phyloP scores from a whole-genome alignment of 2,113 vertebrate species.

The zebrafish (Danio rerio) region DNA sequence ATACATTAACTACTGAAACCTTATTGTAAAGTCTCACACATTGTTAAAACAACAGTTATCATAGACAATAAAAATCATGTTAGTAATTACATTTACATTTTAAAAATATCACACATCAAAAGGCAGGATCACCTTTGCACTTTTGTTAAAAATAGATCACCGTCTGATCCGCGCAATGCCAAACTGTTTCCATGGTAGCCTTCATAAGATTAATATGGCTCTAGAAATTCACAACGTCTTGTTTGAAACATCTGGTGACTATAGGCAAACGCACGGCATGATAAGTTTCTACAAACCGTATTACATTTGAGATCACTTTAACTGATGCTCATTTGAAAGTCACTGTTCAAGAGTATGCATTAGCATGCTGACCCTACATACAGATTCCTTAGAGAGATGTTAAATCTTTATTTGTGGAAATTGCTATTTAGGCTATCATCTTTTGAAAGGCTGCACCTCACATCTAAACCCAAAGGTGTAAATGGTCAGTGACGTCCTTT shows the following conservation, averaged over 20 bases:
- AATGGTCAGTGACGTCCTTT: too few species aligned
- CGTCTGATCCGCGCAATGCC: conserved; percentile 56
- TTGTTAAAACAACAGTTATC: too few species aligned
- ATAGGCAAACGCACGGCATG: not conserved
- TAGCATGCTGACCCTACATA: conserved; percentile 7
- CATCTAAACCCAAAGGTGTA: too few species aligned
- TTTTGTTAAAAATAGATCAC: conserved; percentile 57
- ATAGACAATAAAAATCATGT: too few species aligned
- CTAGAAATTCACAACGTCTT: conserved; percentile 40
- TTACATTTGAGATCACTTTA: conserved; percentile 26
- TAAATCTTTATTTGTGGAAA: not conserved
- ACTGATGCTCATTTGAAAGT: not conserved
- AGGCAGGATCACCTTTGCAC: conserved; percentile 50
- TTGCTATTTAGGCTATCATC: not conserved
- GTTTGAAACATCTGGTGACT: conserved; percentile 49
- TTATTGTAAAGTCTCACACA: too few species aligned
- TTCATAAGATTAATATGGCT: conserved; percentile 60
- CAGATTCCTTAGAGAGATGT: not conserved
- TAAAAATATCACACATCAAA: conserved; percentile 16
- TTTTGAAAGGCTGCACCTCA: too few species aligned
- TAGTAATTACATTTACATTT: not conserved
- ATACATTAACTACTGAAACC: too few species aligned
- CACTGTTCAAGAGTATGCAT: conserved; percentile 28
- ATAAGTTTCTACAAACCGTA: conserved; percentile 8
- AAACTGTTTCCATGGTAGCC: conserved; percentile 70